Evolutionary conservation across 2,888 invertebrate species (phyloP), one percentile per base, ranked within the genome.

Genomic region (Argyresthia albistria): DNA sequence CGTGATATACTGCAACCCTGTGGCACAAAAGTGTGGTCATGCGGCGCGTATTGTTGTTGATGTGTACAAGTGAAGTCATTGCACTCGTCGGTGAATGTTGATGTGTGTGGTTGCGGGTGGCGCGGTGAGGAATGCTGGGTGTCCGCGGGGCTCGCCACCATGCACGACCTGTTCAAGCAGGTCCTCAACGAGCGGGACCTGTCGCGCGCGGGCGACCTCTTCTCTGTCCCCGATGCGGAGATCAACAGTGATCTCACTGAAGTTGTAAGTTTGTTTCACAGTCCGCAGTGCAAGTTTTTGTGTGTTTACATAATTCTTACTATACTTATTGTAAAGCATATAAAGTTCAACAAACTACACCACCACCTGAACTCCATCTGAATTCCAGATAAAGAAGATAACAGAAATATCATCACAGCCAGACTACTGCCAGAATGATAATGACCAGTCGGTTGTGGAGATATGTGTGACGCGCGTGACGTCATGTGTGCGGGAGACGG

Each of bases 391-490:
- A 58, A 91, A 90, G 64, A 92, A 92, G 82, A 93, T 94, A 69
- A 91, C 92, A 56, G 92, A 93, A 59, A 96, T 97, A 60, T 93
- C 95, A 55, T 94, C 95, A 57, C 90, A 93, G 57, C 89, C 93
- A 4, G 94, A 94, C 66, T 98, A 97, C 73, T 90, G 92, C 49
- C 91, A 92, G 60, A 96, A 95, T 78, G 94, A 95, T 70, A 95
- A 97, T 80, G 96, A 97, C 76, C 97, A 98, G 81, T 96, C 96
- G 63, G 94, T 97, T 56, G 96, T 97, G 61, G 97, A 98, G 83
- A 97, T 98, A 69, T 97, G 97, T 76, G 93, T 98, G 56, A 96
- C 97, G 1, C 86, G 97, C 57, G 93, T 97, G 45, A 95, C 96
- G 46, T 94, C 96, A 59, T 96, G 97, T 66, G 93, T 97, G 59